These are phyloP conservation scores for Euthynnus affinis DNA, from an alignment of 2,797 vertebrate genomes.

Conservation along the genomic window DNA sequence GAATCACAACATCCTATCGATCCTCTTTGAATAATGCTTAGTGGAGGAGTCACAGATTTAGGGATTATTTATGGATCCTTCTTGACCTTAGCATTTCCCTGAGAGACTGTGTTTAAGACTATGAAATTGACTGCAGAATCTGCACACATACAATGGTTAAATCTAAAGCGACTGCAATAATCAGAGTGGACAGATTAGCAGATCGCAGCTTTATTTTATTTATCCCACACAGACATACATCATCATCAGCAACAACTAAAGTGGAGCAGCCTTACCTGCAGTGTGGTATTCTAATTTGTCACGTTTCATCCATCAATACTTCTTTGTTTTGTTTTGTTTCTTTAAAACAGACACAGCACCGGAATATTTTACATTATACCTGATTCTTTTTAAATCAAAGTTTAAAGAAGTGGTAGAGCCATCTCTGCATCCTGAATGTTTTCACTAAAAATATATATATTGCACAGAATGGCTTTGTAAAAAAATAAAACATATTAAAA, in stretches of 20 bases:
- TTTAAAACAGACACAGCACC: constrained; percentile 38
- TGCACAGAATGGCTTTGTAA: constrained; percentile 18
- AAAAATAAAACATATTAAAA: constrained; percentile 27
- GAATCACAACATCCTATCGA: constrained; percentile 82
- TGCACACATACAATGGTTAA: constrained; percentile 70
- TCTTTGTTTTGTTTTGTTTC: too few species aligned
- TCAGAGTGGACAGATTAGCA: constrained; percentile 73
- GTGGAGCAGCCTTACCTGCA: constrained; percentile 54
- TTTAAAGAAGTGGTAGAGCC: constrained; percentile 1
- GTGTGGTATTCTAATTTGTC: constrained; percentile 60
- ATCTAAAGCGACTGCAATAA: constrained; percentile 77
- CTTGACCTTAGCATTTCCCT: constrained; percentile 79
- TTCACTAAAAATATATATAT: background rate
- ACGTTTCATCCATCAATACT: constrained; percentile 58
- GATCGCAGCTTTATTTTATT: constrained; percentile 60
- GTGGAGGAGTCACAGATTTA: constrained; percentile 77
- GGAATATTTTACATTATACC: constrained; percentile 24
- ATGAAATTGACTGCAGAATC: constrained; percentile 78
- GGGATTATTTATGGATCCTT: constrained; percentile 83
- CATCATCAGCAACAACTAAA: constrained; percentile 58
- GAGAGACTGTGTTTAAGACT: constrained; percentile 79
- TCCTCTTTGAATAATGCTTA: constrained; percentile 82
- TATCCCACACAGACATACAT: constrained; percentile 68
- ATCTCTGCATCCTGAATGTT: constrained; percentile 20
- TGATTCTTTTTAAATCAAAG: constrained; percentile 1